A percentile compares a stretch with the other conserved stretches of the same genome.
These are phyloP conservation scores for Thamnophis sirtalis DNA, from an alignment of 2,113 vertebrate species.

Conservation along the genomic window DNA sequence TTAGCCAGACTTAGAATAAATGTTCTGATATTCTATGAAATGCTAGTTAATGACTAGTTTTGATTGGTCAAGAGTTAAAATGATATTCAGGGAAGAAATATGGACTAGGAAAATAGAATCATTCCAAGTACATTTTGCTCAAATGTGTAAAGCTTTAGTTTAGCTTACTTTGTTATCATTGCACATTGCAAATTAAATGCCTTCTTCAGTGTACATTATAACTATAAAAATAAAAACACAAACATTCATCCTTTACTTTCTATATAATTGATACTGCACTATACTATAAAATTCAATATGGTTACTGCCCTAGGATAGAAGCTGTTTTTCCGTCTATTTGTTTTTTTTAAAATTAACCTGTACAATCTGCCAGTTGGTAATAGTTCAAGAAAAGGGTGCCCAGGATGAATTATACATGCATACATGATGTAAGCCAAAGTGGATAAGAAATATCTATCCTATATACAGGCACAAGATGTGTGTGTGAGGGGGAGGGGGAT, in stretches of 20 bases:
- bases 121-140: background rate
- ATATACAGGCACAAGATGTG: background rate
- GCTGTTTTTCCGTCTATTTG: too few relatives aligned
- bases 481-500: background rate
- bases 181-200: too few relatives aligned
- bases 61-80: background rate
- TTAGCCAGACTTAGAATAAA: background rate
- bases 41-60: background rate
- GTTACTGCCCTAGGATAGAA: too few relatives aligned
- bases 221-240: too few relatives aligned
- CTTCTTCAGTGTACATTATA: too few relatives aligned
- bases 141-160: background rate
- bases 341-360: too few relatives aligned
- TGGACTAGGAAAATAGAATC: background rate
- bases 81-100: background rate
- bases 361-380: too few relatives aligned
- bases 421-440: background rate
- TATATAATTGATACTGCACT: too few relatives aligned
- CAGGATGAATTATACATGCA: background rate
- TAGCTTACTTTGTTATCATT: too few relatives aligned
- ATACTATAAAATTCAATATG: too few relatives aligned
- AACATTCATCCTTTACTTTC: too few relatives aligned
- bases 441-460: background rate
- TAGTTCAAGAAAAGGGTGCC: too few relatives aligned
- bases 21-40: background rate